These are phyloP conservation scores for Crossoptilon crossoptilon DNA, from an alignment of 2,797 vertebrate species.

Conservation along the genomic window DNA sequence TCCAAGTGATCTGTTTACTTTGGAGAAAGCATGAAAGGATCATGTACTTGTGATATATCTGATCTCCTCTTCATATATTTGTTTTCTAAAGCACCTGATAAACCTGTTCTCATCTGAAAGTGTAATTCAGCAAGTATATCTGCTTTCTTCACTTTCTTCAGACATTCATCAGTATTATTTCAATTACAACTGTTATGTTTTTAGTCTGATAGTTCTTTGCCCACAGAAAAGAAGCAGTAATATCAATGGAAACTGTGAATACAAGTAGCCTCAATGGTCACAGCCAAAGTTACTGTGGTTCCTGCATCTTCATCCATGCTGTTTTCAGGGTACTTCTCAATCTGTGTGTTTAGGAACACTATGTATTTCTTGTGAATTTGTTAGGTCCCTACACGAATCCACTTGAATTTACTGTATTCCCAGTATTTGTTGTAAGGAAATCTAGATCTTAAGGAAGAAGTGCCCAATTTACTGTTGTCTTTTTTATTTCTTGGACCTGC, in stretches of 20 bases:
- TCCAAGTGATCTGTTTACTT: background rate
- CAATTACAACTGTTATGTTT: background rate
- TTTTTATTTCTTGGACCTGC: accelerated
- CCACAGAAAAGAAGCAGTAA: background rate
- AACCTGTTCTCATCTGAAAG: background rate
- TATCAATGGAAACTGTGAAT: background rate
- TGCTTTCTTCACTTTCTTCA: background rate
- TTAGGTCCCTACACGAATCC: background rate
- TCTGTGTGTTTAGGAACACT: background rate
- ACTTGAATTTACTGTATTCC: background rate
- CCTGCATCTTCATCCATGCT: background rate
- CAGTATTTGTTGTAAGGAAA: background rate
- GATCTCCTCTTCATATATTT: background rate
- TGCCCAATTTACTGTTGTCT: background rate
- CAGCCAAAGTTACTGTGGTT: background rate
- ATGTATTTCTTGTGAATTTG: background rate
- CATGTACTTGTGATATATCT: background rate
- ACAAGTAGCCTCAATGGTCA: background rate
- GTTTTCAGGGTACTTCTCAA: background rate
- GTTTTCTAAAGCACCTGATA: background rate
- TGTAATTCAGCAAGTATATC: background rate
- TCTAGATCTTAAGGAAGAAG: background rate
- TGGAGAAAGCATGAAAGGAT: background rate
- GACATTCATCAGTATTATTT: background rate
- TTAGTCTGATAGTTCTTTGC: background rate